These are phyloP conservation scores for Drosophila bunnanda DNA, from an alignment of 2,888 invertebrate species.

Conservation along the genomic window DNA sequence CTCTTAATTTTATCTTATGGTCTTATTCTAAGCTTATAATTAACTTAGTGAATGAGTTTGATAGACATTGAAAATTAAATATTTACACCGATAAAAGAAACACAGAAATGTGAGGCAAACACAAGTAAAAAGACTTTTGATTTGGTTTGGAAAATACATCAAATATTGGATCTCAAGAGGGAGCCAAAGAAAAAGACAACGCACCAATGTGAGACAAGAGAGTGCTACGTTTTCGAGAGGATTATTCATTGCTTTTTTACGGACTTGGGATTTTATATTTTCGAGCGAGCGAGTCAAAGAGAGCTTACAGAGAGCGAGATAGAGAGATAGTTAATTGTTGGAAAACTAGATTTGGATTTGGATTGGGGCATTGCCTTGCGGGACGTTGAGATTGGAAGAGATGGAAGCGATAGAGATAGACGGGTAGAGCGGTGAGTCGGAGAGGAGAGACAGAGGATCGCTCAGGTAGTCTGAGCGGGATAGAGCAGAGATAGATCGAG, in stretches of 20 bases:
- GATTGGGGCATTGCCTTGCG: conserved; percentile 16
- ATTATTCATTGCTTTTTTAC: conserved; percentile 12
- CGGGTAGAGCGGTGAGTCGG: conserved; percentile 24
- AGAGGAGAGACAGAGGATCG: conserved; percentile 28
- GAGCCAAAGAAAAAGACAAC: conserved; percentile 74
- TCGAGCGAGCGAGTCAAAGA: conserved; percentile 71
- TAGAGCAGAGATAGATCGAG: conserved; percentile 39
- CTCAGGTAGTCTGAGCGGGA: conserved; percentile 27
- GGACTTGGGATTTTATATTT: conserved; percentile 10
- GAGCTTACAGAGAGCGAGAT: conserved; percentile 28
- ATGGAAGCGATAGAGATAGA: conserved; percentile 34
- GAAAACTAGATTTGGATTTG: conserved; percentile 16
- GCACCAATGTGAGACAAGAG: conserved; percentile 78
- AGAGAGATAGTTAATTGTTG: conserved; percentile 23
- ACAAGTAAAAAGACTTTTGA: conserved; percentile 18
- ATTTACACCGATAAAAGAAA: conserved; percentile 24
- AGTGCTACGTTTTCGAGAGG: conserved; percentile 46
- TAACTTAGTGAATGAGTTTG: conserved; percentile 15
- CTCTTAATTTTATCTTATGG: not conserved
- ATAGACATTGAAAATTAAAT: conserved; percentile 22
- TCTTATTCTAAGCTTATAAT: conserved; percentile 13
- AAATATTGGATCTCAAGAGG: conserved; percentile 37
- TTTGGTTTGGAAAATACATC: conserved; percentile 30
- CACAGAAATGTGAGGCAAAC: conserved; percentile 36
- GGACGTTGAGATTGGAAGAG: conserved; percentile 25